phyloP scores from a whole-genome alignment of 2,113 vertebrate genomes.

The Indicator maculatus region DNA sequence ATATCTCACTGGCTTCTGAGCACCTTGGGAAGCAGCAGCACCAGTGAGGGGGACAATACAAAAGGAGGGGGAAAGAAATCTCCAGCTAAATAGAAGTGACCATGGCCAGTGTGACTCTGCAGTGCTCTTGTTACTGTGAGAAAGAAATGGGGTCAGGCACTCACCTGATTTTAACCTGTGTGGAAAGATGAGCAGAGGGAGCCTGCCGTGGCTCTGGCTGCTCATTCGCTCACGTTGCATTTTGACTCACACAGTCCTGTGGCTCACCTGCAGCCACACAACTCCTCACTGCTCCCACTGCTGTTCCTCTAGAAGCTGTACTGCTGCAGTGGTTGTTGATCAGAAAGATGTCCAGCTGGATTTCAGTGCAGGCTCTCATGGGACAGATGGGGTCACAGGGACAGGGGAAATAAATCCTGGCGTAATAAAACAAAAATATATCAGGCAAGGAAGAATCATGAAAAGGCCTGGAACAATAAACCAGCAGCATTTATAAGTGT shows the following conservation, averaged over 20 bases:
- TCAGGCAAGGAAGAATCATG: background rate
- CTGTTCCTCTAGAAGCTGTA: background rate
- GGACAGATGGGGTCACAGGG: slow-evolving; percentile 8
- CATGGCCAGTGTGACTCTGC: background rate
- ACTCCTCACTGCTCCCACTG: background rate
- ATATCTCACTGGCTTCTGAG: background rate
- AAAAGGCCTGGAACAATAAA: background rate
- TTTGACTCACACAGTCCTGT: background rate
- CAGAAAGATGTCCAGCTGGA: slow-evolving; percentile 5
- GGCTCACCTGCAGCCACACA: slow-evolving; percentile 3
- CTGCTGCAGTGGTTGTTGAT: background rate
- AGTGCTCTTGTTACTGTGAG: background rate
- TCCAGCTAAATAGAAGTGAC: background rate
- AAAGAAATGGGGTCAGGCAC: background rate
- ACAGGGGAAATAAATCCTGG: background rate
- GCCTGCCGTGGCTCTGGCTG: background rate
- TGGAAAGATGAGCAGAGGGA: background rate
- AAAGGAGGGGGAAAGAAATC: background rate
- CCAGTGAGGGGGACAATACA: background rate
- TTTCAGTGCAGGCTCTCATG: background rate
- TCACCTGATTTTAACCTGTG: background rate
- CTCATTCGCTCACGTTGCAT: background rate
- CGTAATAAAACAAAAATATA: background rate
- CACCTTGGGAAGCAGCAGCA: slow-evolving; percentile 22
- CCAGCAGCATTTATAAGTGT: background rate